Conservation (phyloP, 2,113 vertebrate genomes). For the Hucho hucho region DNA sequence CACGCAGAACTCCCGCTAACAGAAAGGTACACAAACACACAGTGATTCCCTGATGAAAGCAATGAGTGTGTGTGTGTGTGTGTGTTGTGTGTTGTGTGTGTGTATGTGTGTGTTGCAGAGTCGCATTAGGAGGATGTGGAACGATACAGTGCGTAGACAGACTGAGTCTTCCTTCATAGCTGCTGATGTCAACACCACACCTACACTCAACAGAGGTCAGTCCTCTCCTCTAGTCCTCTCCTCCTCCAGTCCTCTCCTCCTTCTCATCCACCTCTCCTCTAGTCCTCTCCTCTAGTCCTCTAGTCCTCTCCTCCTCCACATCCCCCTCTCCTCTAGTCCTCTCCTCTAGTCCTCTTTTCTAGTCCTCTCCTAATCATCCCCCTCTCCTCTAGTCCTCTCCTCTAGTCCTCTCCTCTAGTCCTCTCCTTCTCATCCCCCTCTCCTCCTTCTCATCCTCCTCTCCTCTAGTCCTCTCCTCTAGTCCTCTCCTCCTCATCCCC, state of each 20-base stretch:
- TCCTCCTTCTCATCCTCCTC: neutral
- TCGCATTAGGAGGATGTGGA: conserved; percentile 94
- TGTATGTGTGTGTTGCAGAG: conserved; percentile 73
- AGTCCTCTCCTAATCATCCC: no score
- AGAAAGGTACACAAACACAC: neutral
- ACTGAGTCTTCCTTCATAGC: conserved; percentile 93
- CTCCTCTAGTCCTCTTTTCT: neutral
- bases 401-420: neutral
- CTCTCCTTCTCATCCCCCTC: neutral
- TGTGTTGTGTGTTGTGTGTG: conserved; percentile 12
- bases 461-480: neutral
- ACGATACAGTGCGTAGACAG: conserved; percentile 90
- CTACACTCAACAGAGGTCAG: conserved; percentile 87
- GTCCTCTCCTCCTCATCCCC: neutral
- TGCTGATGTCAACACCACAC: conserved; percentile 89
- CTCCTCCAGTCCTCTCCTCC: neutral
- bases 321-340: neutral
- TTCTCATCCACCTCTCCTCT: neutral
- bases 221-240: neutral
- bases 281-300: neutral
- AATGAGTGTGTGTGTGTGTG: neutral
- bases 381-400: no score
- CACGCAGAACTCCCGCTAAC: neutral
- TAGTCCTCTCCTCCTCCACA: neutral
- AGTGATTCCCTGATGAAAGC: no score